Evolutionary conservation across 2,113 vertebrate genomes (phyloP), one percentile per base, ranked within the genome.

Genomic region (Rhineura floridana): DNA sequence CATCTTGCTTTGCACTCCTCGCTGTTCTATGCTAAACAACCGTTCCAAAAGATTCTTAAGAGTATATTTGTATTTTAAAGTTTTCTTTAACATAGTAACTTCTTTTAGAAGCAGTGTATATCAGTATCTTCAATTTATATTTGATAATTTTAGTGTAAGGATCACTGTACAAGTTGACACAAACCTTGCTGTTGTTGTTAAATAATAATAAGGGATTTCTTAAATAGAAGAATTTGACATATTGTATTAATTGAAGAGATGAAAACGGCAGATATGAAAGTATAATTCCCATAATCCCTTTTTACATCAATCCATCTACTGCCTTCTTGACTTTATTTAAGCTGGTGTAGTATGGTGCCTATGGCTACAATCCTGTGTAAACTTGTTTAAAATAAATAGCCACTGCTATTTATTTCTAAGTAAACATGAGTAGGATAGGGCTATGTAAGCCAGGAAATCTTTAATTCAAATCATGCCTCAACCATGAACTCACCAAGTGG

Each of bases 31-130:
- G 42, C 42, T 44, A 23, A 23, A 21, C 39, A 75, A 36, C 7
- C n/a, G 17, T 17, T 13, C 70, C 36, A 9, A 50, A 81, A 83
- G 65, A n/a, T n/a, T n/a, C n/a, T n/a, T n/a, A n/a, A n/a, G n/a
- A n/a, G n/a, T n/a, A n/a, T n/a, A n/a, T n/a, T n/a, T n/a, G n/a
- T n/a, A n/a, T n/a, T n/a, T n/a, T n/a, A n/a, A n/a, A n/a, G n/a
- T n/a, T n/a, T n/a, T n/a, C n/a, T n/a, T n/a, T n/a, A 75, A 86
- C 15, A 42, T 70, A 62, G 91, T 0, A 0, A n/a, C 7, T 75
- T 55, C 28, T 82, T n/a, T 75, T 65, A 89, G 65, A 82, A 84
- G n/a, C 39, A 91, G n/a, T 1, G 0, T 13, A 79, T 73, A 11
- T 5, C 83, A 76, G 0, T 44, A 83, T 55, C 69, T 88, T 52